A percentile compares a stretch with the other conserved stretches of the same genome.
phyloP scores from a whole-genome alignment of 2,888 invertebrate genomes.

The Pomacea canaliculata region DNA sequence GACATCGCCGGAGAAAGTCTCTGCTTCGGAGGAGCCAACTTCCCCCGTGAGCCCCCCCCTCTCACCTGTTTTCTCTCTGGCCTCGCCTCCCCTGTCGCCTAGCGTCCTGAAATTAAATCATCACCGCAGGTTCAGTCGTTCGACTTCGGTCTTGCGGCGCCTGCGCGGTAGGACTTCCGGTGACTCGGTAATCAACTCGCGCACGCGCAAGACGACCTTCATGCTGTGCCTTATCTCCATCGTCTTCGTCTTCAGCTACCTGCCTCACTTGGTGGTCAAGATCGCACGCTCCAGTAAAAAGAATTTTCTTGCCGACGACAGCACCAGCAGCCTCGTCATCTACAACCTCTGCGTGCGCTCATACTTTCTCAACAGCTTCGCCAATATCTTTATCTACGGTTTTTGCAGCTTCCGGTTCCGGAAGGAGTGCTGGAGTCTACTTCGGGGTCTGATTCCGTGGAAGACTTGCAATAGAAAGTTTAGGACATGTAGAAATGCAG shows the following conservation, averaged over 20 bases:
- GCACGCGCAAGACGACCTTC: conserved; percentile 43
- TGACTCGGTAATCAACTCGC: conserved; percentile 31
- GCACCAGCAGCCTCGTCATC: conserved; percentile 35
- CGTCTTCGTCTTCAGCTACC: conserved; percentile 45
- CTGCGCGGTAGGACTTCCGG: conserved; percentile 23
- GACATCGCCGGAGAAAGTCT: neutral
- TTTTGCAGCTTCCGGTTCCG: conserved; percentile 52
- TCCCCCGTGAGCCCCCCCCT: conserved; percentile 26
- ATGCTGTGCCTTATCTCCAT: conserved; percentile 48
- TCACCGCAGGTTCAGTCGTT: conserved; percentile 12
- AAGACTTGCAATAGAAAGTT: neutral
- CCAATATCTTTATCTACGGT: conserved; percentile 55
- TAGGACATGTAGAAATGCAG: neutral
- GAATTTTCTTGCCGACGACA: conserved; percentile 34
- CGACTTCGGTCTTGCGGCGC: conserved; percentile 21
- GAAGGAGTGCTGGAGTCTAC: conserved; percentile 38
- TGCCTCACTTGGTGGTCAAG: conserved; percentile 47
- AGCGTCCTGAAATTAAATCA: neutral
- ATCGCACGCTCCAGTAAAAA: conserved; percentile 36
- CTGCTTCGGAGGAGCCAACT: neutral
- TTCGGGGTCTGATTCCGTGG: conserved; percentile 27
- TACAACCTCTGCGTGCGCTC: conserved; percentile 54
- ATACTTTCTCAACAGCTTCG: conserved; percentile 52
- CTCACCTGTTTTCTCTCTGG: neutral
- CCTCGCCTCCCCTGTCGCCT: neutral